Evolutionary conservation across 2,888 invertebrate species (phyloP).

Genomic region (Hirtodrosophila trivittata): DNA sequence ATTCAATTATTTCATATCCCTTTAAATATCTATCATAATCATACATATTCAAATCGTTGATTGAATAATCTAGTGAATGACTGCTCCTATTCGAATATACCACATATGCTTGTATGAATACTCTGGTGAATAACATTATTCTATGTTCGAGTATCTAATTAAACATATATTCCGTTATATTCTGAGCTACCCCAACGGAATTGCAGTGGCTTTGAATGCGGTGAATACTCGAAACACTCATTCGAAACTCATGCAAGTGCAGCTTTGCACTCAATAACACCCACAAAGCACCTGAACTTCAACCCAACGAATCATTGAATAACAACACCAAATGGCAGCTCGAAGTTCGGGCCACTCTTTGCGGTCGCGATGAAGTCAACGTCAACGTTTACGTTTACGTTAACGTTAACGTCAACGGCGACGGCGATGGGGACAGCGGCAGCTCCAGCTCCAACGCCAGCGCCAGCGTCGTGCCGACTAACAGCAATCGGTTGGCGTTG

Average conservation of each 20-base stretch:
- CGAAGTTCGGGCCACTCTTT: conserved; percentile 19
- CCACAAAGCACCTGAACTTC: conserved; percentile 46
- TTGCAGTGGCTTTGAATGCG: too few relatives aligned
- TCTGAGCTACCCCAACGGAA: too few relatives aligned
- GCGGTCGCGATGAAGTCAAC: conserved; percentile 2
- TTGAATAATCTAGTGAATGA: too few relatives aligned
- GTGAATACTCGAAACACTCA: too few relatives aligned
- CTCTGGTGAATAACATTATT: too few relatives aligned
- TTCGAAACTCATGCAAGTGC: background rate
- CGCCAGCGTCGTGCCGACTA: conserved; percentile 31
- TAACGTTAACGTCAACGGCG: background rate
- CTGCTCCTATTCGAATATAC: too few relatives aligned
- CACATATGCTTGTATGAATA: conserved; percentile 1
- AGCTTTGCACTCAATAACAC: conserved; percentile 26
- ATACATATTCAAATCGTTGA: too few relatives aligned
- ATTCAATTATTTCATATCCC: too few relatives aligned
- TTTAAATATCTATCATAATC: too few relatives aligned
- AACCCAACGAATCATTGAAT: conserved; percentile 30
- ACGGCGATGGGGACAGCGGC: background rate
- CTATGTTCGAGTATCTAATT: too few relatives aligned
- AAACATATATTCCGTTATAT: too few relatives aligned
- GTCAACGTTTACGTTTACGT: too few relatives aligned
- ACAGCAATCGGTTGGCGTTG: conserved; percentile 17
- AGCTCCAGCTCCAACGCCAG: conserved; percentile 33
- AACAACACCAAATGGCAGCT: conserved; percentile 35